A percentile compares a stretch with the other conserved stretches of the same genome.
phyloP scores from a whole-genome alignment of 2,113 vertebrate species.

The Pantherophis guttatus region DNA sequence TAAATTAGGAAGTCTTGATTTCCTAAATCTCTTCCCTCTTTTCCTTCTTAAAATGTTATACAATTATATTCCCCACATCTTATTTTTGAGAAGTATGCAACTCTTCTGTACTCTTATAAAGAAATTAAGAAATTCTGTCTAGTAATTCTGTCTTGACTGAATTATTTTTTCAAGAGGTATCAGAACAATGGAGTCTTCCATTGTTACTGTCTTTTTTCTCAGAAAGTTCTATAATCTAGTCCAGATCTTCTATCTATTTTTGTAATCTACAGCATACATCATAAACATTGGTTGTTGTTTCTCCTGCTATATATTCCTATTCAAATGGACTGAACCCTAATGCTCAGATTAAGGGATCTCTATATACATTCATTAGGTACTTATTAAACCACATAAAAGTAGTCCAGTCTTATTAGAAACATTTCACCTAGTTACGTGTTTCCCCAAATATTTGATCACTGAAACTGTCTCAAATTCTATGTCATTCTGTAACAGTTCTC shows the following conservation, averaged over 20 bases:
- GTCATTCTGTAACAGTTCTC: neutral
- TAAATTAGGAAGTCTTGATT: neutral
- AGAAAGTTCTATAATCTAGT: neutral
- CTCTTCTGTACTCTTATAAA: neutral
- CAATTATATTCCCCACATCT: neutral
- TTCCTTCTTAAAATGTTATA: neutral
- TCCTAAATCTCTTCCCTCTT: neutral
- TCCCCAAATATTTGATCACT: neutral
- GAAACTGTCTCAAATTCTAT: neutral
- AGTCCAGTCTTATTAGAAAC: neutral
- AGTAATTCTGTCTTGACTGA: neutral
- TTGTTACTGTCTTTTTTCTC: neutral
- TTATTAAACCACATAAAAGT: neutral
- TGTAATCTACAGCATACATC: neutral
- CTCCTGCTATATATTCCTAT: neutral
- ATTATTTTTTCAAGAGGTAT: neutral
- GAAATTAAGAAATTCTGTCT: neutral
- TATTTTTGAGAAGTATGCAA: neutral
- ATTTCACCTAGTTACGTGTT: neutral
- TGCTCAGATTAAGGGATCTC: neutral
- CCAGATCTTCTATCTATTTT: neutral
- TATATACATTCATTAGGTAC: neutral
- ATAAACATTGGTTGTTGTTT: neutral
- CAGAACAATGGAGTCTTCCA: neutral
- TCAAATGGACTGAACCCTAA: neutral